Evolutionary conservation across 2,797 vertebrate species (phyloP), one percentile per base, ranked within the genome.

Genomic region (Danionella dracula): DNA sequence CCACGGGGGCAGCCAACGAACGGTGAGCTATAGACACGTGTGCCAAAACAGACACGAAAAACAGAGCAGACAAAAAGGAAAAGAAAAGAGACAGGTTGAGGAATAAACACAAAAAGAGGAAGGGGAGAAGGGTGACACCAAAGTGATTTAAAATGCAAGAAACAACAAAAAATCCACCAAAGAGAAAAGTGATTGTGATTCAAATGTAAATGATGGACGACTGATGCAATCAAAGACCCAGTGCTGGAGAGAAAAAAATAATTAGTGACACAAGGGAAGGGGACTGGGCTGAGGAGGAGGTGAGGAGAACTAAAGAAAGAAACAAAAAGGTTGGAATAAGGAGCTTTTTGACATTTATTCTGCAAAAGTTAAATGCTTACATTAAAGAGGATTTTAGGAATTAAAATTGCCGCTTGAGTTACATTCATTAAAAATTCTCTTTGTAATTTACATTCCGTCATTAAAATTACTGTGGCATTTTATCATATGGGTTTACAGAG

Each of bases 11-110:
- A 81, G 82, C 78, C 78, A 84, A 83, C 74, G 87, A 84, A 78
- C 87, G 91, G 72, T 83, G 91, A 87, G 87, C 94, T 96, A 87
- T 81, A 85, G 68, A 80, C 78, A 51, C 75, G 54, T 54, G 67
- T 44, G 59, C 67, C 68, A 63, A 9, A 21, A 71, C 57, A 45
- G 38, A 35, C 76, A 71, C 81, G 66, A 80, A 69, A 32, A 66
- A 69, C n/a, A 73, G 79, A 79, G 77, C 73, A 69, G 75, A 78
- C 79, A 79, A 63, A 70, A 40, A 57, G 53, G 67, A 44, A 66
- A 27, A 70, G 55, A 73, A 49, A 68, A 71, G 35, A 71, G 21
- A 68, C 13, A 76, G 71, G 68, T 71, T 76, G 75, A 77, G 62
- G 42, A 77, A 77, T 60, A 44, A 80, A 86, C 70, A 82, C 58